Evolutionary conservation across 2,888 invertebrate species (phyloP).

Genomic region (Rapana venosa): DNA sequence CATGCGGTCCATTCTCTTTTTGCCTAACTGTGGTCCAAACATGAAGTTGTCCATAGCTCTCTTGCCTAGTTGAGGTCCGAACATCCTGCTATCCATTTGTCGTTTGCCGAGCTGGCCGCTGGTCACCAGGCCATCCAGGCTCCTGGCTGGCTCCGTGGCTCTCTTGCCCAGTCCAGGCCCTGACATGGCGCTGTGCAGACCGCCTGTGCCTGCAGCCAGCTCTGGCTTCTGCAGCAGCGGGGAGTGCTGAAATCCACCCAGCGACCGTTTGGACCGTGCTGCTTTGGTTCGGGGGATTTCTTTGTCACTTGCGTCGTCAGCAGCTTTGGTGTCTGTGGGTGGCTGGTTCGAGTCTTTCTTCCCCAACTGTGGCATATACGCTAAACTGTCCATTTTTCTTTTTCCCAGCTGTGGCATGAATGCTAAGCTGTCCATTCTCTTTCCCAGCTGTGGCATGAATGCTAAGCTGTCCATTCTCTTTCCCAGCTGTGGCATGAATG

Average conservation of each 20-base stretch:
- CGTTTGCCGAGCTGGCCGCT: background rate
- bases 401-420: background rate
- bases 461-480: slow-evolving; percentile 1
- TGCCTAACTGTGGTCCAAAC: background rate
- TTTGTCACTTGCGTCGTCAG: background rate
- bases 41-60: background rate
- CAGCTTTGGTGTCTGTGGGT: background rate
- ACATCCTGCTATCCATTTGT: background rate
- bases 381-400: background rate
- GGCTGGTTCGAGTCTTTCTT: background rate
- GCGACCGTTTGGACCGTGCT: background rate
- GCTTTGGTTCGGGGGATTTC: background rate
- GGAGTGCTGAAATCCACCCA: background rate
- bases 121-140: background rate
- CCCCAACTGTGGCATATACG: background rate
- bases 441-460: background rate
- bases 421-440: slow-evolving; percentile 11
- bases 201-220: background rate
- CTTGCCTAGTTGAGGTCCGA: background rate
- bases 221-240: background rate
- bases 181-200: background rate
- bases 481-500: background rate
- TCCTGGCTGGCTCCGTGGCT: background rate
- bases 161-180: background rate
- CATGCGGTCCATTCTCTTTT: background rate